Conservation (phyloP, 2,888 invertebrate species). For the Seira ritae region DNA sequence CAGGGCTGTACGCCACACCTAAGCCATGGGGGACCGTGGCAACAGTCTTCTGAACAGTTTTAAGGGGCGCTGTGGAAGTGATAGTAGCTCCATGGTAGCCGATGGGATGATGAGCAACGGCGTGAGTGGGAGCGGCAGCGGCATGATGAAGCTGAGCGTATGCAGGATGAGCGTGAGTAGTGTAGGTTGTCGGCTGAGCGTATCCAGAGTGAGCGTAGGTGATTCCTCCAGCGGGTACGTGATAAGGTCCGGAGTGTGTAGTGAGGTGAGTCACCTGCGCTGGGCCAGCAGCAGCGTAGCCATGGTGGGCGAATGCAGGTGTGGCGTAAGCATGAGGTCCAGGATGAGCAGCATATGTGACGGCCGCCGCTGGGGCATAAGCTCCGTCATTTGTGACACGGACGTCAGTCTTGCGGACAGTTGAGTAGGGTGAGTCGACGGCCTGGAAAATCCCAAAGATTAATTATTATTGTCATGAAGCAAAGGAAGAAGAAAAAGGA, state of each 20-base stretch:
- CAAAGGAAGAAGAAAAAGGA: too few species aligned
- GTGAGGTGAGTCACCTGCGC: too few species aligned
- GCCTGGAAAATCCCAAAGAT: conserved; percentile 53
- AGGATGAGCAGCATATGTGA: conserved; percentile 15
- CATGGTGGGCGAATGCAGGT: conserved; percentile 46
- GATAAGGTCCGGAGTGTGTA: background rate
- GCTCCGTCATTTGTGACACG: conserved; percentile 71
- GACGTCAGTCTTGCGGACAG: conserved; percentile 70
- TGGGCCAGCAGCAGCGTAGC: background rate
- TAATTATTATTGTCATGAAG: conserved; percentile 32
- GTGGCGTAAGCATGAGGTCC: conserved; percentile 20
- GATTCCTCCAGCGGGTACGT: conserved; percentile 52
- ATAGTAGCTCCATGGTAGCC: conserved; percentile 19
- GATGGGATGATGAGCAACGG: conserved; percentile 27
- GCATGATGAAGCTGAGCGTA: conserved; percentile 48
- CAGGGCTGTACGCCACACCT: conserved; percentile 62
- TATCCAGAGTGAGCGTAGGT: conserved; percentile 33
- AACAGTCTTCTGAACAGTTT: conserved; percentile 45
- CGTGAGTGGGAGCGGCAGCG: too few species aligned
- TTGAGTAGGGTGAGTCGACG: conserved; percentile 68
- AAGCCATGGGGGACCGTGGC: conserved; percentile 12
- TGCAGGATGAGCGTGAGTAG: conserved; percentile 19
- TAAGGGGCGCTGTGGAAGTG: background rate
- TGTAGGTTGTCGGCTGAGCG: conserved; percentile 20
- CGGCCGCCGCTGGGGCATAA: conserved; percentile 33